A percentile compares a stretch with the other conserved stretches of the same genome.
Evolutionary conservation across 2,888 invertebrate species (phyloP).

Genomic region (Mylabris sibirica): DNA sequence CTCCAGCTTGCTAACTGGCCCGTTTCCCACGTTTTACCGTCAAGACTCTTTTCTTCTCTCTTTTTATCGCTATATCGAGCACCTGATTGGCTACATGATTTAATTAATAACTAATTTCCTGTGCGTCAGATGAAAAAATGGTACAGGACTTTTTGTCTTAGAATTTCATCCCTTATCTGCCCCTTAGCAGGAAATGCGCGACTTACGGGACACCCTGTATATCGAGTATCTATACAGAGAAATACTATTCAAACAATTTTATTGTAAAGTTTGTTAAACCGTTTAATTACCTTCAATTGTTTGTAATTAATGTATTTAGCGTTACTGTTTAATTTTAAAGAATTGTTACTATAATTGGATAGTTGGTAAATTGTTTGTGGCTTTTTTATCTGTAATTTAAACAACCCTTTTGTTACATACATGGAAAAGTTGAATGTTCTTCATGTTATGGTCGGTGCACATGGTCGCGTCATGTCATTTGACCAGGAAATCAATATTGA

Average conservation of each 20-base stretch:
- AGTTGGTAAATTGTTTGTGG: constrained; percentile 8
- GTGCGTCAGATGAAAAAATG: no score
- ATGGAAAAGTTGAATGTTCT: constrained; percentile 9
- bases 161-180: no score
- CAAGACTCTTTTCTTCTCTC: no score
- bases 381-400: constrained; percentile 2
- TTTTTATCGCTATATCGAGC: no score
- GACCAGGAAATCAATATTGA: constrained; percentile 4
- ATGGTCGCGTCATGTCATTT: constrained; percentile 2
- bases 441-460: constrained; percentile 3
- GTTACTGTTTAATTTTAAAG: neutral
- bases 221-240: neutral
- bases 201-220: no score
- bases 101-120: no score
- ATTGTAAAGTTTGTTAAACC: neutral
- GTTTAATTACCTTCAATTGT: neutral
- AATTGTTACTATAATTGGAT: neutral
- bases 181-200: no score
- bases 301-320: neutral
- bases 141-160: no score
- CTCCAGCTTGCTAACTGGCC: no score
- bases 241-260: constrained; percentile 1
- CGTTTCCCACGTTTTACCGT: no score
- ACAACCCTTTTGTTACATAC: neutral
- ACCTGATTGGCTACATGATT: no score